These are phyloP conservation scores for Gallinago paraguaiae DNA, from an alignment of 2,113 vertebrate species.

Conservation along the genomic window DNA sequence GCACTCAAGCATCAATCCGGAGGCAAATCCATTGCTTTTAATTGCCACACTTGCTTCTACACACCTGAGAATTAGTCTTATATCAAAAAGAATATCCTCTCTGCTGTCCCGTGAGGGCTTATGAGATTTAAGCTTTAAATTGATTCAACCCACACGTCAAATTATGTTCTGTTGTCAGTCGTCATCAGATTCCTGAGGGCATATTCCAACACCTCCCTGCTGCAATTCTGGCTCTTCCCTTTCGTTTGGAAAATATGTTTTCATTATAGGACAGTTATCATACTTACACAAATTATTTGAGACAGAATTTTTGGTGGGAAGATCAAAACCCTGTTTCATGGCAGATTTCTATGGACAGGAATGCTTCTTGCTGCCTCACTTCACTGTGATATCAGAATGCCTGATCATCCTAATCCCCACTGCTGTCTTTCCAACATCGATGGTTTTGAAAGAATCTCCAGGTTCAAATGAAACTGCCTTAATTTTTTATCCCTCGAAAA, in stretches of 20 bases:
- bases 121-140: not conserved
- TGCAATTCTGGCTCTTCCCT: not conserved
- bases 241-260: not conserved
- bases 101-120: not conserved
- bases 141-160: not conserved
- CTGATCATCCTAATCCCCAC: not conserved
- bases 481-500: not conserved
- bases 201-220: not conserved
- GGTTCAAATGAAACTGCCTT: not conserved
- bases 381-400: not conserved
- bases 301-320: not conserved
- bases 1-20: not conserved
- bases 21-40: not conserved
- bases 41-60: not conserved
- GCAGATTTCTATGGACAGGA: not conserved
- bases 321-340: not conserved
- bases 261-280: not conserved
- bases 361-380: not conserved
- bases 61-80: not conserved
- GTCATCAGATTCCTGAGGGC: not conserved
- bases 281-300: not conserved
- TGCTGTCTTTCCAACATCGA: not conserved
- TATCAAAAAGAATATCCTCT: not conserved
- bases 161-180: not conserved
- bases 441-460: not conserved